Conservation (phyloP, 2,113 vertebrate species). For the Anoura caudifer region DNA sequence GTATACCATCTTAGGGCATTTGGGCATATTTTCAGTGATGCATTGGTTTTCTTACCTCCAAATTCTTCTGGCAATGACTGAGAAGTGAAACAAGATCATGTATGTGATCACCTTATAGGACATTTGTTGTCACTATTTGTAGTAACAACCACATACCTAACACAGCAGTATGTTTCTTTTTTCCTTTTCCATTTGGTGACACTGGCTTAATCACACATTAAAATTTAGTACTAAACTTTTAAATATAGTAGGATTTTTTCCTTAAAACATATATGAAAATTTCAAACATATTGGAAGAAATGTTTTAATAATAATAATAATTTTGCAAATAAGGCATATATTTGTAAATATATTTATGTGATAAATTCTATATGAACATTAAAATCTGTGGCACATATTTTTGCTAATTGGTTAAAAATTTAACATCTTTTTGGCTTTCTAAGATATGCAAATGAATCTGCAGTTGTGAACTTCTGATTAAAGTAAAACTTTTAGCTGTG, state of each 20-base stretch:
- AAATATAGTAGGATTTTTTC: slow-evolving; percentile 41
- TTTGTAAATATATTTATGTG: slow-evolving; percentile 80
- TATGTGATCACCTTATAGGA: background rate
- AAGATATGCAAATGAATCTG: slow-evolving; percentile 57
- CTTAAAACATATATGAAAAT: slow-evolving; percentile 60
- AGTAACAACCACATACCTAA: background rate
- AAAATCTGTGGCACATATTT: slow-evolving; percentile 76
- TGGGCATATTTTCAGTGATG: slow-evolving; percentile 91
- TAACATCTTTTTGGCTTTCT: slow-evolving; percentile 73
- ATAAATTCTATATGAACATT: slow-evolving; percentile 69
- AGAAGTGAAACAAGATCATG: slow-evolving; percentile 17
- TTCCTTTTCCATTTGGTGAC: slow-evolving; percentile 16
- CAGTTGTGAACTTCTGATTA: slow-evolving; percentile 38
- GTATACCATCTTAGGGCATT: slow-evolving; percentile 94
- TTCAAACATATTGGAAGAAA: slow-evolving; percentile 65
- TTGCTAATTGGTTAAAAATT: slow-evolving; percentile 71
- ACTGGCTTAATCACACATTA: slow-evolving; percentile 60
- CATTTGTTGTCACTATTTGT: background rate
- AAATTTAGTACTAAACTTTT: slow-evolving; percentile 66
- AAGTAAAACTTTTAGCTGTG: slow-evolving; percentile 43
- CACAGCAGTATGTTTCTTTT: background rate
- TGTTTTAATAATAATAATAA: slow-evolving; percentile 48
- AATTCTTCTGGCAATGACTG: slow-evolving; percentile 92
- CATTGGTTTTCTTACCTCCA: slow-evolving; percentile 88
- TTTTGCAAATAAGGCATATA: slow-evolving; percentile 69